Evolutionary conservation across 2,888 invertebrate species (phyloP), one percentile per base, ranked within the genome.

Genomic region (Polydesmus complanatus): DNA sequence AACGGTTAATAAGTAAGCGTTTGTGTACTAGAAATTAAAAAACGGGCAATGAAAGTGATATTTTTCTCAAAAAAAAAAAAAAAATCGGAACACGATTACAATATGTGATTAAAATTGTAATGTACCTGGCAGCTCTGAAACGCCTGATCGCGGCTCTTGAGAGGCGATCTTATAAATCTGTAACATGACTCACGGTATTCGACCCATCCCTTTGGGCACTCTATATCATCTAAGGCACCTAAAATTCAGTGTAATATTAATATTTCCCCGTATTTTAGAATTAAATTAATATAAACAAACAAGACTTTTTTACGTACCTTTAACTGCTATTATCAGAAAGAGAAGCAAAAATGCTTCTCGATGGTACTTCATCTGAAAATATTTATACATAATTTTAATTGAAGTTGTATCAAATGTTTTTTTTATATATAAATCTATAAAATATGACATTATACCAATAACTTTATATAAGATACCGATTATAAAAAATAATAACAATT

Each of bases 131-230:
- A 94, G 67, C 88, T 86, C 69, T 82, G 82, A 67, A 85, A 81
- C 0, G 93, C 91, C 68, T 91, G 91, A 67, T 82, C 83, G 70
- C 85, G 82, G 51, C 82, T 83, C 61, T 84, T 85, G 67, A 83
- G 80, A 0, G 93, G 93, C 3, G 90, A 91, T 69, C 88, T 86
- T 2, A 89, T 87, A 70, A 94, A 95, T 57, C 88, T 83, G 72
- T 91, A 94, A 73, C 95, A 96, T 0, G 85, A 83, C 63, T 85
- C 83, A 65, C 84, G 81, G 70, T 80, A 88, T 27, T 82, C 81
- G n/a, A 85, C 75, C 95, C 95, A 95, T 72, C 89, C 81, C 58
- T 85, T 83, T 0, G 93, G 94, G 74, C 95, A 95, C 69, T 65
- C 64, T 8, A 37, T 14, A 14, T 37, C 37, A 37, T 5, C 37